These are phyloP conservation scores for Caprella mutica DNA, from an alignment of 2,888 invertebrate genomes.

Conservation along the genomic window DNA sequence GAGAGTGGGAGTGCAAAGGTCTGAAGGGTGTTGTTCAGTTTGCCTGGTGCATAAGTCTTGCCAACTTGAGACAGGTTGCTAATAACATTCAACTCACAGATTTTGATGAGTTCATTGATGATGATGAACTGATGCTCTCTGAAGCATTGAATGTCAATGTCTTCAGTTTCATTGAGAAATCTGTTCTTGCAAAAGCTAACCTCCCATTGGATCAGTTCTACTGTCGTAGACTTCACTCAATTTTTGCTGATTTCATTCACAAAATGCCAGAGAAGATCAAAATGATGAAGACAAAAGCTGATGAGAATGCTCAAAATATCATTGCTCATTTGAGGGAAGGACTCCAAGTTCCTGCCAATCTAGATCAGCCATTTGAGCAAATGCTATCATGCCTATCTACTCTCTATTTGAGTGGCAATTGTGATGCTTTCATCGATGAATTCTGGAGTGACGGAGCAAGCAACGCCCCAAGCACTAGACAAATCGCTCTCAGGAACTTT, in stretches of 20 bases:
- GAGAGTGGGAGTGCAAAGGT: conserved; percentile 34
- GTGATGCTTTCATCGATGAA: conserved; percentile 58
- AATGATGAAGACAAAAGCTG: conserved; percentile 68
- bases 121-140: conserved; percentile 27
- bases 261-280: conserved; percentile 84
- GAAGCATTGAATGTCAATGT: conserved; percentile 29
- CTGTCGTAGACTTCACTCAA: conserved; percentile 64
- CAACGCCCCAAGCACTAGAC: conserved; percentile 36
- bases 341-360: conserved; percentile 54
- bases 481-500: conserved; percentile 78
- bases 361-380: conserved; percentile 69
- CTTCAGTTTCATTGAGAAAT: conserved; percentile 29
- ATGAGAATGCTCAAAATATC: conserved; percentile 57
- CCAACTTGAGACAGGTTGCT: conserved; percentile 40
- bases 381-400: conserved; percentile 65
- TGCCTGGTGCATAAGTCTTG: conserved; percentile 48
- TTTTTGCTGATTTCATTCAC: conserved; percentile 83
- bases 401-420: conserved; percentile 63
- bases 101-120: conserved; percentile 24
- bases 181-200: conserved; percentile 18
- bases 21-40: conserved; percentile 52
- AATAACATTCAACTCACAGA: conserved; percentile 27
- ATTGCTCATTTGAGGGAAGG: conserved; percentile 50
- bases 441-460: conserved; percentile 53
- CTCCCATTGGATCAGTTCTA: conserved; percentile 55